Percentiles rank a stretch among this genome's conserved stretches.
Evolutionary conservation across 2,797 vertebrate genomes (phyloP).

Genomic region (Sarcoramphus papa): DNA sequence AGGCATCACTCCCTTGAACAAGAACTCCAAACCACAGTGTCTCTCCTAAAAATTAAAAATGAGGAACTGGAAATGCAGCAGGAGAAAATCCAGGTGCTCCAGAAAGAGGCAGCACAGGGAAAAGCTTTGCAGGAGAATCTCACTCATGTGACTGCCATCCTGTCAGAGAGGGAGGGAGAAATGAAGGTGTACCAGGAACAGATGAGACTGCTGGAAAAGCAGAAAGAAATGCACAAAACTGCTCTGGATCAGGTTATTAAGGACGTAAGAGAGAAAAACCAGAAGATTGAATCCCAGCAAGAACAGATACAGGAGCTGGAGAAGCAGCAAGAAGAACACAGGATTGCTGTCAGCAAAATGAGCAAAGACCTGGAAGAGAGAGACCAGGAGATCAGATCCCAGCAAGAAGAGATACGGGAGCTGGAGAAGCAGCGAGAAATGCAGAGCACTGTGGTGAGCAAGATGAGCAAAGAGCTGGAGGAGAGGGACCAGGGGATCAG

Average conservation of each 20-base stretch:
- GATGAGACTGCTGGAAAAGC: slow-evolving; percentile 25
- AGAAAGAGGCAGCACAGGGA: slow-evolving; percentile 49
- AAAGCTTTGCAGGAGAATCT: slow-evolving; percentile 63
- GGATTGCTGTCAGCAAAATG: not conserved
- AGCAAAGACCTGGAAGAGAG: slow-evolving; percentile 59
- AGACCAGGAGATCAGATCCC: not conserved
- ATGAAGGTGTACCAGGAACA: slow-evolving; percentile 57
- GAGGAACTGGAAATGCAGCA: slow-evolving; percentile 57
- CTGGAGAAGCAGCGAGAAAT: slow-evolving; percentile 42
- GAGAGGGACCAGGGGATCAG: slow-evolving; percentile 39
- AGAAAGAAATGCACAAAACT: slow-evolving; percentile 64
- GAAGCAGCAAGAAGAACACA: slow-evolving; percentile 14
- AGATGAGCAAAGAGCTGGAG: slow-evolving; percentile 41
- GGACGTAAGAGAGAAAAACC: slow-evolving; percentile 61
- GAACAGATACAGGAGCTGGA: slow-evolving; percentile 40
- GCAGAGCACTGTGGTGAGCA: not conserved
- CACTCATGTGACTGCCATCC: not conserved
- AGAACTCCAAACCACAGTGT: too few relatives aligned
- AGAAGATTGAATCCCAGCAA: slow-evolving; percentile 55
- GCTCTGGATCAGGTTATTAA: slow-evolving; percentile 59
- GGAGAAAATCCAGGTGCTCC: slow-evolving; percentile 58
- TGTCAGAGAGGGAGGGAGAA: slow-evolving; percentile 65
- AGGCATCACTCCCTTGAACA: too few relatives aligned
- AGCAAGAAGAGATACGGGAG: slow-evolving; percentile 23
- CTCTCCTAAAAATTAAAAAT: slow-evolving; percentile 65